phyloP scores from a whole-genome alignment of 2,113 vertebrate species.

The Felis catus region DNA sequence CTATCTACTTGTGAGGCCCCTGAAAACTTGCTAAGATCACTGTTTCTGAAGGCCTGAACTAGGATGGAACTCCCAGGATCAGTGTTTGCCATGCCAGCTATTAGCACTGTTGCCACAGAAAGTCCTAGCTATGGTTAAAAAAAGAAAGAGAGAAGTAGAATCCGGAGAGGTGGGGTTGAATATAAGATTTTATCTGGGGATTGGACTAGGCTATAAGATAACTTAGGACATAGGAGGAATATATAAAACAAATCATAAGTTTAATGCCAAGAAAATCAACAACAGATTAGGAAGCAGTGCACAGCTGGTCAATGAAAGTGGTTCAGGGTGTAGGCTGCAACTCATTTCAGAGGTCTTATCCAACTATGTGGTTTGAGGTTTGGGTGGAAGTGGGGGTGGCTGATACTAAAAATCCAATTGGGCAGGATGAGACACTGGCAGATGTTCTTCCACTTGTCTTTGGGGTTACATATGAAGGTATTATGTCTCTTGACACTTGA shows the following conservation, averaged over 20 bases:
- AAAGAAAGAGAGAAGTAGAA: neutral
- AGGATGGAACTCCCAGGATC: neutral
- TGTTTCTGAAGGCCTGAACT: neutral
- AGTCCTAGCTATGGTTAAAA: neutral
- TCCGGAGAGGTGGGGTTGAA: neutral
- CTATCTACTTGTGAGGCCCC: neutral
- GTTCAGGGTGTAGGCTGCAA: neutral
- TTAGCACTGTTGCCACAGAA: neutral
- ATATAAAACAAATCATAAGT: neutral
- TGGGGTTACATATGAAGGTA: neutral
- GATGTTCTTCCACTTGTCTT: neutral
- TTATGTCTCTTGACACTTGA: neutral
- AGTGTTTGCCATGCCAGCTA: neutral
- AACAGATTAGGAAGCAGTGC: neutral
- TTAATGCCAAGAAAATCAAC: slow-evolving; percentile 1
- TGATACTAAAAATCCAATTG: neutral
- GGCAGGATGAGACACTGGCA: neutral
- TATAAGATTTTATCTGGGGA: neutral
- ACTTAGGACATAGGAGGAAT: neutral
- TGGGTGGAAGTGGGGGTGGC: neutral
- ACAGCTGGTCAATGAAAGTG: neutral
- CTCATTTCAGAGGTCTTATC: neutral
- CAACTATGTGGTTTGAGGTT: neutral
- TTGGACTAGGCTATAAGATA: neutral
- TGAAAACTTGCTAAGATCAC: neutral